Conservation (phyloP, 2,888 invertebrate species). For the Scaptomyza reducta region DNA sequence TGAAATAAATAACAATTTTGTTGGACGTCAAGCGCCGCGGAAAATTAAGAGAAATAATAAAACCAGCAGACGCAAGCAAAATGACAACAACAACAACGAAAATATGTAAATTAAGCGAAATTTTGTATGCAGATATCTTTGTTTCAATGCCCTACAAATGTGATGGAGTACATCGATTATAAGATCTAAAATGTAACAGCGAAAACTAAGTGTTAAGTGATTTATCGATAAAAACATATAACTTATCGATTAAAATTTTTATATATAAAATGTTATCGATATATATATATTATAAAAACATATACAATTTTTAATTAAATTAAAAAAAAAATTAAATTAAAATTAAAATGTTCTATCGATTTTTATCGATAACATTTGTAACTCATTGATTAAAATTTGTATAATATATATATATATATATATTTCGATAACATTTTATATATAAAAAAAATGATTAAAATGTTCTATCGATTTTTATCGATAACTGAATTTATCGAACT, state of each 20-base stretch:
- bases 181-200: background rate
- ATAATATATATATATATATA: too few species aligned
- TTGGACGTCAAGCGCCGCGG: conserved; percentile 58
- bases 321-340: too few species aligned
- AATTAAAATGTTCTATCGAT: too few species aligned
- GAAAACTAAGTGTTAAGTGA: background rate
- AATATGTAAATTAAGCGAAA: conserved; percentile 47
- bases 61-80: conserved; percentile 22
- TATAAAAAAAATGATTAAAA: too few species aligned
- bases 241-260: too few species aligned
- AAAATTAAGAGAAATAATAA: conserved; percentile 40
- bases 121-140: conserved; percentile 38
- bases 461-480: background rate
- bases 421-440: too few species aligned
- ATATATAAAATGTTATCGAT: too few species aligned
- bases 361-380: too few species aligned
- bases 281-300: too few species aligned
- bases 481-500: background rate
- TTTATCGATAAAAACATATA: too few species aligned
- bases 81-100: conserved; percentile 7
- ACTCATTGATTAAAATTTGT: too few species aligned
- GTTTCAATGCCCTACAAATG: background rate
- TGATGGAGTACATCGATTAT: background rate
- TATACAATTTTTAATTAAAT: too few species aligned
- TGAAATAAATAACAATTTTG: conserved; percentile 51